Conservation (phyloP, 37 sponge, comb jelly and placozoan genomes). For the Aplysina aerophoba region DNA sequence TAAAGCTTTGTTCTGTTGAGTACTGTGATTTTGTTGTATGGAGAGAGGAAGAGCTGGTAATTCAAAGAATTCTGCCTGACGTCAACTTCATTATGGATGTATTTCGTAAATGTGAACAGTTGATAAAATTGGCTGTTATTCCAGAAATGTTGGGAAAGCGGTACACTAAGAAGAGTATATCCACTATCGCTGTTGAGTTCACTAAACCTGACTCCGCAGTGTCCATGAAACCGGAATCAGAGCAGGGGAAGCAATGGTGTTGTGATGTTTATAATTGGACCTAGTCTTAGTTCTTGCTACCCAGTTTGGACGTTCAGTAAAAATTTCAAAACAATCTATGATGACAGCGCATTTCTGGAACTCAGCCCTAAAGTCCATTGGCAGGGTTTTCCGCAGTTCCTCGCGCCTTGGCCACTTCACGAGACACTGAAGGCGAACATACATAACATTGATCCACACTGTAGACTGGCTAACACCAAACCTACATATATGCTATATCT, state of each 20-base stretch:
- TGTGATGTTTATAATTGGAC: no score
- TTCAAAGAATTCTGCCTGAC: slow-evolving; percentile 48
- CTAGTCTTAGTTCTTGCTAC: no score
- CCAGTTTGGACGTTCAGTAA: no score
- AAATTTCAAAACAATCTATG: no score
- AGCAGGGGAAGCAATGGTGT: neutral
- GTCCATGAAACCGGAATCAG: neutral
- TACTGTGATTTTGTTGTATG: slow-evolving; percentile 68
- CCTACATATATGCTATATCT: no score
- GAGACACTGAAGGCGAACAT: no score
- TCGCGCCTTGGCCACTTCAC: no score
- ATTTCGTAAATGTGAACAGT: neutral
- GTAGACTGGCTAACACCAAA: no score
- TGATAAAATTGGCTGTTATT: slow-evolving; percentile 43
- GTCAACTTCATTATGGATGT: slow-evolving; percentile 11
- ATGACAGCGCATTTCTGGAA: no score
- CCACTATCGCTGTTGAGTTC: neutral
- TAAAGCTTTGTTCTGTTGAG: slow-evolving; percentile 35
- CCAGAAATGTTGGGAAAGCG: slow-evolving; percentile 44
- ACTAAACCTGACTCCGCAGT: slow-evolving; percentile 12
- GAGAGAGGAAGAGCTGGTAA: slow-evolving; percentile 39
- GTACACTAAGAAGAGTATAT: slow-evolving; percentile 31
- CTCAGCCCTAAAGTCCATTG: no score
- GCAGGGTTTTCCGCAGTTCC: no score
- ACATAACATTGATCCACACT: no score